Percentiles rank a stretch among this genome's conserved stretches.
Conservation (phyloP, 37 sponge, comb jelly and placozoan genomes). For the Halisarca cf. caerulea region DNA sequence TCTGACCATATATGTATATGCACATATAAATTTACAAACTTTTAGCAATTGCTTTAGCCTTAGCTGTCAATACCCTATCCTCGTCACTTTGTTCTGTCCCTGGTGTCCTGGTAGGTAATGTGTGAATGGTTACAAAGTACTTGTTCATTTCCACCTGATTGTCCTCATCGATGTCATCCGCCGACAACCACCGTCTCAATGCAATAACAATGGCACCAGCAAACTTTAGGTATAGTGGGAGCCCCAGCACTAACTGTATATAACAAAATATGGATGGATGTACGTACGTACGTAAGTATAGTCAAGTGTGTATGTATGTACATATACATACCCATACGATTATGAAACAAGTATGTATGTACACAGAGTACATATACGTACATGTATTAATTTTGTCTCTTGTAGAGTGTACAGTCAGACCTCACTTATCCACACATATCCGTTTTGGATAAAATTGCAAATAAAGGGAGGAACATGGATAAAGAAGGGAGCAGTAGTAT, state of each 20-base stretch:
- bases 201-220: constrained; percentile 56
- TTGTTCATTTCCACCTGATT: constrained; percentile 34
- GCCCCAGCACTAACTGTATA: constrained; percentile 46
- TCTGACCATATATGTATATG: not conserved
- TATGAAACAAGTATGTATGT: no score
- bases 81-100: no score
- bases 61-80: not conserved
- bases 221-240: constrained; percentile 68
- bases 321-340: no score
- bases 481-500: no score
- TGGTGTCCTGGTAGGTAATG: not conserved
- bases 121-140: constrained; percentile 30
- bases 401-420: no score
- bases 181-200: constrained; percentile 56
- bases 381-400: no score
- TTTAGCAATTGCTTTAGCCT: not conserved
- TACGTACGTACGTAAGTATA: not conserved
- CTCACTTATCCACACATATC: no score
- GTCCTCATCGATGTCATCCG: constrained; percentile 45
- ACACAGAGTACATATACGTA: no score
- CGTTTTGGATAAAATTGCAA: no score
- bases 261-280: not conserved
- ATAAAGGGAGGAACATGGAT: no score
- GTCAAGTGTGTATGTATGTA: not conserved
- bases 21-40: not conserved